A percentile compares a stretch with the other conserved stretches of the same genome.
Conservation (phyloP, 2,888 invertebrate species). For the Noctua pronuba region DNA sequence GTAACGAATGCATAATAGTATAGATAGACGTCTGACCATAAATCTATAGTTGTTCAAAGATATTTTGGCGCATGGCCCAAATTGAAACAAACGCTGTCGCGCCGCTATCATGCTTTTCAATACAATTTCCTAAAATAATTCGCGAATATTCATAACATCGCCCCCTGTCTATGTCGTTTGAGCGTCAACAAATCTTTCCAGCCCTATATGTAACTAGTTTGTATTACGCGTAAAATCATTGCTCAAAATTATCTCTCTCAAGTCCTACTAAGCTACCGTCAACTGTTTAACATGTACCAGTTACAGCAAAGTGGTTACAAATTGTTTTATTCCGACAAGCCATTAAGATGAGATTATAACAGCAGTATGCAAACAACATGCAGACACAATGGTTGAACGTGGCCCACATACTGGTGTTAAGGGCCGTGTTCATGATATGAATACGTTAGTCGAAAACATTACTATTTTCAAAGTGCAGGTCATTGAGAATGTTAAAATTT, state of each 20-base stretch:
- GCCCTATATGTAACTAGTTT: background rate
- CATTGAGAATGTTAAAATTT: background rate
- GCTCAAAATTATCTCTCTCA: background rate
- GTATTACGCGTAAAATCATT: background rate
- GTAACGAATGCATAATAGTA: background rate
- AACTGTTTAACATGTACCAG: constrained; percentile 22
- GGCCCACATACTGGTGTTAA: constrained; percentile 55
- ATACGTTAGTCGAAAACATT: constrained; percentile 19
- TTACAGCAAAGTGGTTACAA: constrained; percentile 48
- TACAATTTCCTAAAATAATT: background rate
- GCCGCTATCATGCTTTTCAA: background rate
- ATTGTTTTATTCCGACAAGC: constrained; percentile 55
- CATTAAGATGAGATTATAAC: constrained; percentile 62
- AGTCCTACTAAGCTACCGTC: constrained; percentile 1
- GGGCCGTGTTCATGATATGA: constrained; percentile 49
- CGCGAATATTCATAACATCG: background rate
- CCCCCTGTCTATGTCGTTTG: background rate
- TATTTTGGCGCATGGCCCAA: background rate
- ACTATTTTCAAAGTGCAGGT: background rate
- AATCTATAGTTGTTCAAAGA: background rate
- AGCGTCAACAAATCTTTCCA: background rate
- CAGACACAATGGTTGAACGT: constrained; percentile 59
- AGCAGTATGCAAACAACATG: constrained; percentile 53
- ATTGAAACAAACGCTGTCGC: background rate
- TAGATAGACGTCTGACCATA: background rate